phyloP scores from a whole-genome alignment of 2,888 invertebrate species.

The Agelastica alni region DNA sequence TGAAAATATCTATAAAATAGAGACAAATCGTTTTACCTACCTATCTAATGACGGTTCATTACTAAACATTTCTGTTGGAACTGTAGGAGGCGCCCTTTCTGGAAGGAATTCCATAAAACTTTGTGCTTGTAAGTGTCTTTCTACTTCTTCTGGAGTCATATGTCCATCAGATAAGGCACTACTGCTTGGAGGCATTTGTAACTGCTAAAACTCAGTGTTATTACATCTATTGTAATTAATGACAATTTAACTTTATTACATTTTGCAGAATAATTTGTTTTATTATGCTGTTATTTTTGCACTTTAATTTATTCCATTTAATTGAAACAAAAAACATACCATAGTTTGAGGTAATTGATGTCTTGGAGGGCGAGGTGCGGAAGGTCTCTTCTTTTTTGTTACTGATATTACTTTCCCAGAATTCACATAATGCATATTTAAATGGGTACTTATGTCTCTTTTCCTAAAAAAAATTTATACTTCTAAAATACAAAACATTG shows the following conservation, averaged over 20 bases:
- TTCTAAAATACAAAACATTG: too few relatives aligned
- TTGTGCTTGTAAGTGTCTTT: slow-evolving; percentile 85
- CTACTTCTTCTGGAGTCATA: slow-evolving; percentile 91
- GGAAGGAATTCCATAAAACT: slow-evolving; percentile 79
- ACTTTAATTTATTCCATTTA: too few relatives aligned
- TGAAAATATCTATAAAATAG: too few relatives aligned
- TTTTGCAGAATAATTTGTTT: too few relatives aligned
- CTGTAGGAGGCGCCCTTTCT: slow-evolving; percentile 85
- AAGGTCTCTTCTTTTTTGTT: slow-evolving; percentile 60
- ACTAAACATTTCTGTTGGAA: slow-evolving; percentile 93
- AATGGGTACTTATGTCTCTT: slow-evolving; percentile 49
- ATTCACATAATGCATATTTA: slow-evolving; percentile 42
- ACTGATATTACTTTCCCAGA: slow-evolving; percentile 56
- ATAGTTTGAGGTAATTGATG: slow-evolving; percentile 47
- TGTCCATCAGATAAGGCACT: slow-evolving; percentile 75
- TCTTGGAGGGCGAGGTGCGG: slow-evolving; percentile 56
- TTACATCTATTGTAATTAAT: too few relatives aligned
- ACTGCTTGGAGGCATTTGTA: slow-evolving; percentile 59
- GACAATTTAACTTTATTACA: too few relatives aligned
- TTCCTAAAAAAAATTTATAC: slow-evolving; percentile 24
- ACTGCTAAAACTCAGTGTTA: slow-evolving; percentile 44
- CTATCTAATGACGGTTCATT: slow-evolving; percentile 89
- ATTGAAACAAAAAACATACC: too few relatives aligned
- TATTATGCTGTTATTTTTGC: too few relatives aligned
- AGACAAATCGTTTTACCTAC: slow-evolving; percentile 60